A percentile compares a stretch with the other conserved stretches of the same genome.
Conservation (phyloP, 2,113 vertebrate species). For the Uria aalge region DNA sequence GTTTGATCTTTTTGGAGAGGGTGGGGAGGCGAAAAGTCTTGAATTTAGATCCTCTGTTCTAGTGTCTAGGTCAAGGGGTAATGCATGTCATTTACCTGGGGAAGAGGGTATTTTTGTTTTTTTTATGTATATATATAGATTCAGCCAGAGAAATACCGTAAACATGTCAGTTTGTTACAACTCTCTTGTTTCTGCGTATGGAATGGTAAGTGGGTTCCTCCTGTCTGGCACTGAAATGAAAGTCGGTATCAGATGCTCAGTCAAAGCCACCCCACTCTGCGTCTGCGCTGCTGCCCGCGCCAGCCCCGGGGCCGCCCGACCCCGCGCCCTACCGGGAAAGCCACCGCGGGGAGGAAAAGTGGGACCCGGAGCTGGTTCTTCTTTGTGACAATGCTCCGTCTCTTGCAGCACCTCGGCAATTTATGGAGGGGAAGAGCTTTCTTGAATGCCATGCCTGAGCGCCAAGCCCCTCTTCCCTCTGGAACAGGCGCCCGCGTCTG, state of each 20-base stretch:
- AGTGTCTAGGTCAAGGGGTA: conserved; percentile 47
- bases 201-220: conserved; percentile 45
- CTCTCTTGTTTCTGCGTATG: conserved; percentile 30
- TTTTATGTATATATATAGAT: background rate
- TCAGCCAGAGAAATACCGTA: conserved; percentile 57
- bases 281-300: background rate
- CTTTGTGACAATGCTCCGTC: conserved; percentile 5
- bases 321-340: conserved; percentile 4
- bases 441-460: background rate
- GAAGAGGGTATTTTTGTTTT: background rate
- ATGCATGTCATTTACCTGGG: conserved; percentile 50
- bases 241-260: conserved; percentile 10
- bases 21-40: conserved; percentile 54
- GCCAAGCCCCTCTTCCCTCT: conserved; percentile 20
- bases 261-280: background rate
- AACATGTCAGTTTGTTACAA: conserved; percentile 33
- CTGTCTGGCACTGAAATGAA: conserved; percentile 40
- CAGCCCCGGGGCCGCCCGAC: background rate
- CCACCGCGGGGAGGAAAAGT: background rate
- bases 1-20: conserved; percentile 57
- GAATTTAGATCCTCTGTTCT: conserved; percentile 62
- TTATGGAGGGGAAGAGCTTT: conserved; percentile 41
- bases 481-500: background rate
- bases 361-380: conserved; percentile 34
- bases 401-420: conserved; percentile 53